Base-by-base conservation (phyloP, 2,888 invertebrate genomes). In the Nymphalis urticae region DNA sequence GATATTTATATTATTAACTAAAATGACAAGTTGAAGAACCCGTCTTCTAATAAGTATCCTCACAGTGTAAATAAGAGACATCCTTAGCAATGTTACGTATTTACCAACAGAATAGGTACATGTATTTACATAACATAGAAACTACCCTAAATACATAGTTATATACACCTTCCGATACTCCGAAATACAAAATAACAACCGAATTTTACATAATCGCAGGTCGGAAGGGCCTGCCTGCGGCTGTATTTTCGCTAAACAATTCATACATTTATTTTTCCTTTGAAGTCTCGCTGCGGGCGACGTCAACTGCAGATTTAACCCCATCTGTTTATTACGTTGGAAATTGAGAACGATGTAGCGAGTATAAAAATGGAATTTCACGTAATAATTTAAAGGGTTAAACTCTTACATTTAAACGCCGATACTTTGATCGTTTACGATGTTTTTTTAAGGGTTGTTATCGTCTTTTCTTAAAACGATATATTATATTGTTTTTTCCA, bases 241-340 rank as follows among this genome's bases (percentile, higher is more conserved):
- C 84, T 78, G 81, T 82, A 81, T 88, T 88, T 87, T 84, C 85
- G 83, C 86, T 88, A 88, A 91, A 90, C 90, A 91, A 90, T 90
- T 88, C 89, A 90, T 89, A 89, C 87, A 87, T 90, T 89, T 88
- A 87, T 86, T 84, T 58, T 42, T 86, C 87, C 90, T 92, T 92
- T 92, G 91, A 92, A 88, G 90, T 88, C 76, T 74, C 84, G 87
- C 90, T 88, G 82, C 82, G 82, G 88, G 90, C 87, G 82, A 76
- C 85, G 91, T 91, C 92, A 90, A 84, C 77, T 84, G 86, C 89
- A 90, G 87, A 85, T 84, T 85, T 85, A 85, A 82, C 84, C 84
- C 82, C 79, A 86, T 86, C 87, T 88, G 88, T 84, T 84, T 81
- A 71, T 63, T 67, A 69, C 71, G 69, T 51, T 64, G 72, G 72